Evolutionary conservation across 2,797 vertebrate genomes (phyloP).

Genomic region (Hippocampus kuda): DNA sequence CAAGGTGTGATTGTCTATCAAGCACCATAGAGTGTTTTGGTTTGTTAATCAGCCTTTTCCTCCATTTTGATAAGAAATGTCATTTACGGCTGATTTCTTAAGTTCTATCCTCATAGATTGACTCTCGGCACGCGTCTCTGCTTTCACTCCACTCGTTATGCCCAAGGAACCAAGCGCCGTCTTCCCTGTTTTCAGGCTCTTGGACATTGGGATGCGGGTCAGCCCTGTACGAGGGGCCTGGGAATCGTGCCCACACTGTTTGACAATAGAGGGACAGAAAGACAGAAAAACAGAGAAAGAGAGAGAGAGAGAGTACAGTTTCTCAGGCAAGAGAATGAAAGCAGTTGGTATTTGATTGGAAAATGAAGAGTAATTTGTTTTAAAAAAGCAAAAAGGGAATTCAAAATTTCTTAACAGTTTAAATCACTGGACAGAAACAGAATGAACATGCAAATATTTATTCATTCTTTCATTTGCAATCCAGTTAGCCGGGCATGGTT

Average conservation of each 20-base stretch:
- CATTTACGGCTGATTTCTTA: conserved; percentile 81
- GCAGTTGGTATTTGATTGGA: conserved; percentile 10
- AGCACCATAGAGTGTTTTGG: conserved; percentile 17
- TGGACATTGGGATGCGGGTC: conserved; percentile 98
- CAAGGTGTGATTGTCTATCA: conserved; percentile 7
- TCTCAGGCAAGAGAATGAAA: conserved; percentile 29
- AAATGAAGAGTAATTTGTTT: conserved; percentile 10
- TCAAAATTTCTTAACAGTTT: conserved; percentile 22
- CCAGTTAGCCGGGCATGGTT: conserved; percentile 8
- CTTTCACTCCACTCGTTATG: conserved; percentile 81
- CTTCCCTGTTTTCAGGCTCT: conserved; percentile 97
- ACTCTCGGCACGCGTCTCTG: conserved; percentile 86
- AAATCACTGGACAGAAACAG: conserved; percentile 14
- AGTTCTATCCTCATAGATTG: conserved; percentile 95
- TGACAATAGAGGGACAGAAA: conserved; percentile 23
- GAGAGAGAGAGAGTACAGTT: conserved; percentile 26
- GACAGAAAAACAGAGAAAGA: neutral
- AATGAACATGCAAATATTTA: conserved; percentile 46
- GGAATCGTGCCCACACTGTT: conserved; percentile 80
- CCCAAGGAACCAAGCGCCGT: conserved; percentile 80
- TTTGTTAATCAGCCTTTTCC: conserved; percentile 74
- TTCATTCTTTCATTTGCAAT: conserved; percentile 24
- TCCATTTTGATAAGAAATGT: conserved; percentile 71
- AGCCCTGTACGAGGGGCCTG: conserved; percentile 75
- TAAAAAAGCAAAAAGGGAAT: conserved; percentile 11